These are phyloP conservation scores for Urocitellus parryii DNA, from an alignment of 2,113 vertebrate species.

Conservation along the genomic window DNA sequence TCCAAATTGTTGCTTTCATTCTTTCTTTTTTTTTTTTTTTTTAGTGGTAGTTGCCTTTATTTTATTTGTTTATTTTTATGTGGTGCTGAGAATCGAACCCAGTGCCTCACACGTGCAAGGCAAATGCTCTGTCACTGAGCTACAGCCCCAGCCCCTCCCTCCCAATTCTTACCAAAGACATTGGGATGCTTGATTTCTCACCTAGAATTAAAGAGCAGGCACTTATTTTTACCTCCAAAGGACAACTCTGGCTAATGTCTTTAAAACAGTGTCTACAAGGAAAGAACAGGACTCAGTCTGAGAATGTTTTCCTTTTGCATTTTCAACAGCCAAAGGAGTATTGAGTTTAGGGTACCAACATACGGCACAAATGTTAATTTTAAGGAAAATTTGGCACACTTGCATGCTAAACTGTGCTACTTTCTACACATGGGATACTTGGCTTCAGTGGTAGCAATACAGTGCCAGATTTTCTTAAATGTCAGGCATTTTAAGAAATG, in stretches of 20 bases:
- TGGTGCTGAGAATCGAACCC: too few relatives aligned
- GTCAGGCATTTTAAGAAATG: conserved; percentile 76
- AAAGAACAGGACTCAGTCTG: conserved; percentile 30
- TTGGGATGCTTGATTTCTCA: not conserved
- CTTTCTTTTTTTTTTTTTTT: too few relatives aligned
- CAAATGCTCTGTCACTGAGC: too few relatives aligned
- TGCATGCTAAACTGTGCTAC: conserved; percentile 20
- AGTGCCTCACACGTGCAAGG: too few relatives aligned
- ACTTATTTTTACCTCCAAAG: conserved; percentile 5
- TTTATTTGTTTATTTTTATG: too few relatives aligned
- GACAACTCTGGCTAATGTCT: not conserved
- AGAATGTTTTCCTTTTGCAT: conserved; percentile 65
- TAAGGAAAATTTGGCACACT: conserved; percentile 67
- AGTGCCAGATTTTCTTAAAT: conserved; percentile 78
- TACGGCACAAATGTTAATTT: conserved; percentile 74
- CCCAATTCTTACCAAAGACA: too few relatives aligned
- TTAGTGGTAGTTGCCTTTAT: too few relatives aligned
- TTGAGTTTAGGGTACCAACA: conserved; percentile 74
- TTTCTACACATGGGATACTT: conserved; percentile 67
- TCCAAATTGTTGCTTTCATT: not conserved
- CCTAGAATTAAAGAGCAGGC: not conserved
- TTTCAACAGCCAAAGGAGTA: conserved; percentile 64
- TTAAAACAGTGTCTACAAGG: conserved; percentile 11
- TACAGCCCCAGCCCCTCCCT: too few relatives aligned
- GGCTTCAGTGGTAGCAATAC: not conserved